Evolutionary conservation across 92 coral and sea anemone genomes (phyloP).

Genomic region (Hydrozoanthus gracilis): DNA sequence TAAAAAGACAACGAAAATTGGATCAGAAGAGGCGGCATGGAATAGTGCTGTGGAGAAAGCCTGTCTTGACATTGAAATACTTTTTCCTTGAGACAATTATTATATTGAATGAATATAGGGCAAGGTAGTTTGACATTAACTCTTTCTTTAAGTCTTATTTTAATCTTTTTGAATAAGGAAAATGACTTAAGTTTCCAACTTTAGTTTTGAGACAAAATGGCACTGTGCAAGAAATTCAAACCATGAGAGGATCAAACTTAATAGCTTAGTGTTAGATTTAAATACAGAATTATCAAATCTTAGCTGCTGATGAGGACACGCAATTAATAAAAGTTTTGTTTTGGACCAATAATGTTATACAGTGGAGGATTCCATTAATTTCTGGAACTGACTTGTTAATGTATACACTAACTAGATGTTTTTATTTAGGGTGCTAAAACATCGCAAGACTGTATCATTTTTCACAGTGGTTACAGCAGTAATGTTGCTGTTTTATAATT

Average conservation of each 20-base stretch:
- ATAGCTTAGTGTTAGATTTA: too few species aligned
- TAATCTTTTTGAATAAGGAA: not conserved
- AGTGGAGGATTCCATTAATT: too few species aligned
- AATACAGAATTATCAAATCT: too few species aligned
- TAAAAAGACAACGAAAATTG: slow-evolving; percentile 74
- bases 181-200: not conserved
- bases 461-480: slow-evolving; percentile 55
- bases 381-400: not conserved
- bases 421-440: slow-evolving; percentile 77
- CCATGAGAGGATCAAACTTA: too few species aligned
- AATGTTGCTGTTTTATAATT: slow-evolving; percentile 66
- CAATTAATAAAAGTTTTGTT: too few species aligned
- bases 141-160: not conserved
- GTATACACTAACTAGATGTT: not conserved
- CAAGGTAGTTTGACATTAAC: slow-evolving; percentile 61
- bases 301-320: too few species aligned
- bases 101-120: slow-evolving; percentile 82
- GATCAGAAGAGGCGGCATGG: slow-evolving; percentile 86
- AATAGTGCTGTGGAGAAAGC: slow-evolving; percentile 91
- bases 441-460: slow-evolving; percentile 85
- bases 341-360: too few species aligned
- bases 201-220: not conserved
- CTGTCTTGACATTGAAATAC: slow-evolving; percentile 79
- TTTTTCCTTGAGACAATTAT: slow-evolving; percentile 82
- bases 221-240: too few species aligned